These are phyloP conservation scores for Agriopis marginaria DNA, from an alignment of 2,888 invertebrate genomes.

Conservation along the genomic window DNA sequence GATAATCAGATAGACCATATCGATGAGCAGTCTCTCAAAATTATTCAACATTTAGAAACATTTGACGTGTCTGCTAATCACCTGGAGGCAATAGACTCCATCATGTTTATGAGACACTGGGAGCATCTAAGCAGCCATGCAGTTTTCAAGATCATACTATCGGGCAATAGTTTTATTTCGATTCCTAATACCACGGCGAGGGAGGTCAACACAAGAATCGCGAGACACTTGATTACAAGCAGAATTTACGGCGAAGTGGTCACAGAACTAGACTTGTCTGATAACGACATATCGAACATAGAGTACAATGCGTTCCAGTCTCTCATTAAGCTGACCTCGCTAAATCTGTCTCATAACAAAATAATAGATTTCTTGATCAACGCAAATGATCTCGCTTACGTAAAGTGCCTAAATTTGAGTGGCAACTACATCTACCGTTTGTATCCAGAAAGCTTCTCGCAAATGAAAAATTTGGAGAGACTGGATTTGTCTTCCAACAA, in stretches of 20 bases:
- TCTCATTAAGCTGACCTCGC: slow-evolving; percentile 59
- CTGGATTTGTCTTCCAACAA: slow-evolving; percentile 75
- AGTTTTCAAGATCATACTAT: slow-evolving; percentile 70
- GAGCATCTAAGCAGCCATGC: slow-evolving; percentile 64
- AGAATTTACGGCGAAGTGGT: slow-evolving; percentile 51
- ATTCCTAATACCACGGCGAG: slow-evolving; percentile 66
- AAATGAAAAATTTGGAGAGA: slow-evolving; percentile 70
- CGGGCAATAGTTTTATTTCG: slow-evolving; percentile 64
- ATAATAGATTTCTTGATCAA: slow-evolving; percentile 65
- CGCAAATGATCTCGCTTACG: slow-evolving; percentile 59
- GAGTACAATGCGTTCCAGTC: slow-evolving; percentile 73
- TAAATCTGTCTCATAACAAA: slow-evolving; percentile 72
- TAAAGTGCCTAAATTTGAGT: slow-evolving; percentile 73
- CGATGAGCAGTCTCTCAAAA: slow-evolving; percentile 66
- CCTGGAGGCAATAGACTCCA: slow-evolving; percentile 63
- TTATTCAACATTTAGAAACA: slow-evolving; percentile 73
- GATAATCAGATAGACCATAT: slow-evolving; percentile 69
- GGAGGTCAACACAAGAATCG: slow-evolving; percentile 54
- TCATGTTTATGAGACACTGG: slow-evolving; percentile 73
- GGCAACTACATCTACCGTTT: slow-evolving; percentile 63
- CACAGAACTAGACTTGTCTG: slow-evolving; percentile 73
- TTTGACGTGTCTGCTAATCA: slow-evolving; percentile 75
- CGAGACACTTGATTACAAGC: slow-evolving; percentile 50
- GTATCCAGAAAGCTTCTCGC: slow-evolving; percentile 65
- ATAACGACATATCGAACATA: slow-evolving; percentile 67